Evolutionary conservation across 2,888 invertebrate genomes (phyloP), one percentile per base, ranked within the genome.

Genomic region (Hoplodrina ambigua): DNA sequence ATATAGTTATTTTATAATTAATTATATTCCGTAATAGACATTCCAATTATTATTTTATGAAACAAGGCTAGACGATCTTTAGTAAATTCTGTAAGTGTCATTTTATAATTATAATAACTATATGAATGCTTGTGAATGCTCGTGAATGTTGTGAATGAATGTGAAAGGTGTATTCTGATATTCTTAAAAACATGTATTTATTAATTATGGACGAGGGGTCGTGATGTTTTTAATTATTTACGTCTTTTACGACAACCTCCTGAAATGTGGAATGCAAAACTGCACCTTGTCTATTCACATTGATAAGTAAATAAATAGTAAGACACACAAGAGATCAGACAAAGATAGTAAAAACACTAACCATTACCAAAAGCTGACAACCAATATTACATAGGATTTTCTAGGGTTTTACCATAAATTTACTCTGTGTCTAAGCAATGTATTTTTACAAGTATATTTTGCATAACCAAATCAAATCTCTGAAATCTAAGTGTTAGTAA

Each of bases 21-120:
- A 37, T 54, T 49, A 74, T 25, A 66, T 70, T 70, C 52, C 53
- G 13, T 37, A 72, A 25, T 60, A 6, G 46, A 53, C 53, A 46
- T 74, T 75, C 49, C 67, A 49, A 50, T 50, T 54, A n/a, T 20
- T 20, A 41, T 63, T 19, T 44, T 19, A 53, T 17, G 0, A 46
- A 61, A 33, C 15, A 20, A 20, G 2, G 10, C 11, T 56, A 30
- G 17, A 46, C 25, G 20, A 33, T 44, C 13, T 69, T 50, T 10
- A 19, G 15, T 25, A 37, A 25, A 67, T 30, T 41, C 4, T 30
- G 1, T 66, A 19, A 19, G n/a, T 15, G 1, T 10, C 6, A 13
- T 17, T 2, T 25, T 25, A 25, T 25, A 2, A 25, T 25, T 25
- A 54, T 61, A 54, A 25, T 5, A 11, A n/a, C n/a, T n/a, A 8